Evolutionary conservation across 1,140 invertebrate genomes (phyloP), one percentile per base, ranked within the genome.

Genomic region (Hydropsyche tenuis): DNA sequence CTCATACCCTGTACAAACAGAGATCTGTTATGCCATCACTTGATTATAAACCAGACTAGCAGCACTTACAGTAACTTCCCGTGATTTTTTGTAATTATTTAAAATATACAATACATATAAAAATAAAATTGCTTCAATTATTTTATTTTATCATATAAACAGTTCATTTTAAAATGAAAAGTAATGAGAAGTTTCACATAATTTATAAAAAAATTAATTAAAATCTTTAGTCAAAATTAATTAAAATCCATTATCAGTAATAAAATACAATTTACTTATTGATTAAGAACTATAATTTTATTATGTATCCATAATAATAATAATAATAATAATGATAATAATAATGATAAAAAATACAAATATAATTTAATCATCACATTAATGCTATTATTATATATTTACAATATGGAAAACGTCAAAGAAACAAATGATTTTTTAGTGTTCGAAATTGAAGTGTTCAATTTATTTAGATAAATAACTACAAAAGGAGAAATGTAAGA

Each of bases 131-230:
- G 16, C 22, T 12, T 53, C 22, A 69, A 25, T 69, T 37, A 69
- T 30, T 69, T 69, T 53, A 53, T 12, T 23, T 14, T 69, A 53
- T 37, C 48, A 69, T 51, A 69, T 51, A 46, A 53, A 48, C 27
- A 56, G 27, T 69, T 69, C 37, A 66, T n/a, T n/a, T n/a, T n/a
- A n/a, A 4, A 37, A 37, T 37, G 30, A 37, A 37, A 37, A 37
- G 3, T 9, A 37, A 37, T 37, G 30, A 37, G 30, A 37, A 37
- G 9, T 37, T 37, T 9, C 30, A 37, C 3, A 37, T 37, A 9
- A 37, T 37, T 37, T 37, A 4, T 37, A 4, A 9, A 3, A 37
- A 9, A 37, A 37, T 37, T 9, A 9, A 37, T 37, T n/a, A n/a
- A 37, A 4, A 37, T 37, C 30, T 37, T 37, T 9, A 37, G 45